Evolutionary conservation across 2,113 vertebrate species (phyloP), one percentile per base, ranked within the genome.

Genomic region (Epinephelus lanceolatus): DNA sequence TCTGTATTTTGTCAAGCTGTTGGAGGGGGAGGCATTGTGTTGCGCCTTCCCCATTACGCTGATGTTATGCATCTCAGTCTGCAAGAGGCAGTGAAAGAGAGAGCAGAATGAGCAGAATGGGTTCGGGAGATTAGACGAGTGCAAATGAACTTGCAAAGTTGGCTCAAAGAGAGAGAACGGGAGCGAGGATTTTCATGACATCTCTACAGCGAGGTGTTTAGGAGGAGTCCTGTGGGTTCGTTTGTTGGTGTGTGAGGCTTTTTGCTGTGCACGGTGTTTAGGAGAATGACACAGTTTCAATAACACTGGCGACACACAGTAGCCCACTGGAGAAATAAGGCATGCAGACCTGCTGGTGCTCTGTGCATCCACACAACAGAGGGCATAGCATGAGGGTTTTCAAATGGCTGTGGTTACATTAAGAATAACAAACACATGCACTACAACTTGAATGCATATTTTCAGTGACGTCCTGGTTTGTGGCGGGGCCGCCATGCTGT

Each of bases 71-170:
- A 68, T 73, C 57, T 74, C 23, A 77, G 66, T 55, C 37, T 53
- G 75, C 19, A 1, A 21, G 69, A 71, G 40, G 79, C 52, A 37
- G 1, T 19, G 49, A 69, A 27, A 70, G 57, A 79, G 61, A 75
- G 27, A 89, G 85, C 71, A 56, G 55, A 69, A 71, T 4, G 23
- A 72, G 78, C 83, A 18, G 67, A 73, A 3, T 70, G 71, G 45
- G 71, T 78, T 75, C 2, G 23, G 49, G 67, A 71, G 86, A 92
- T 90, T 89, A 86, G 40, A 84, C 2, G 15, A n/a, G 71, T 9
- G 55, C n/a, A 62, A 68, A 83, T 10, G 12, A 81, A 80, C 37
- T 73, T 23, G 87, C 77, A 65, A 53, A 75, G 77, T 66, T 47
- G 57, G 72, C 76, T 80, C 65, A 19, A 79, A 66, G 66, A 71